These are phyloP conservation scores for Drosophila anomalata DNA, from an alignment of 2,888 invertebrate species.

Conservation along the genomic window DNA sequence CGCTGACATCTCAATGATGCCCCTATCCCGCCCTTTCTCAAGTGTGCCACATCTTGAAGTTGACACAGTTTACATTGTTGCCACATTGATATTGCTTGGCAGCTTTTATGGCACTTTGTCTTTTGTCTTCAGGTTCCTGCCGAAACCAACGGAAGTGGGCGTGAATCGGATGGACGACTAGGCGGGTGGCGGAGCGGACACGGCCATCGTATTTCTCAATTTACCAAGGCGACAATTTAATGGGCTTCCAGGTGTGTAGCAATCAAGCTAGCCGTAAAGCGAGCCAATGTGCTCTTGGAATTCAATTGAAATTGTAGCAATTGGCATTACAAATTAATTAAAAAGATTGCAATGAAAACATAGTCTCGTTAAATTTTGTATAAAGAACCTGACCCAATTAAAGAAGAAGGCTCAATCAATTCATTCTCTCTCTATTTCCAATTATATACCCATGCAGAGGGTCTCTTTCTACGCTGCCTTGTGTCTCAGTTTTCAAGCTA, in stretches of 20 bases:
- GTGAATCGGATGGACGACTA: background rate
- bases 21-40: background rate
- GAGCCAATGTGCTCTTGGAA: constrained; percentile 66
- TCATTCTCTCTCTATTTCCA: constrained; percentile 6
- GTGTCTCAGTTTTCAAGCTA: too few relatives aligned
- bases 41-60: constrained; percentile 47
- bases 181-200: constrained; percentile 9
- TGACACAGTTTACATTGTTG: constrained; percentile 79
- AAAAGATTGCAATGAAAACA: constrained; percentile 63
- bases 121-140: constrained; percentile 74
- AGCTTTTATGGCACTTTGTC: constrained; percentile 77
- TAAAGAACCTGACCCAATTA: background rate
- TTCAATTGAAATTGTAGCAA: constrained; percentile 81
- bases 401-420: background rate
- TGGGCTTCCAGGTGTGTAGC: constrained; percentile 69
- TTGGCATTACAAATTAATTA: constrained; percentile 82
- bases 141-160: constrained; percentile 72
- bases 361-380: background rate
- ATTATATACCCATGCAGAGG: too few relatives aligned
- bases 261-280: constrained; percentile 36
- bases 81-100: constrained; percentile 78
- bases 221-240: constrained; percentile 81
- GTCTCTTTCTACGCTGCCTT: too few relatives aligned
- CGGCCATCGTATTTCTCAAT: constrained; percentile 80
- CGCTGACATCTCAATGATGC: constrained; percentile 12